Evolutionary conservation across 2,888 invertebrate species (phyloP), one percentile per base, ranked within the genome.

Genomic region (Scaptomyza caliginosa): DNA sequence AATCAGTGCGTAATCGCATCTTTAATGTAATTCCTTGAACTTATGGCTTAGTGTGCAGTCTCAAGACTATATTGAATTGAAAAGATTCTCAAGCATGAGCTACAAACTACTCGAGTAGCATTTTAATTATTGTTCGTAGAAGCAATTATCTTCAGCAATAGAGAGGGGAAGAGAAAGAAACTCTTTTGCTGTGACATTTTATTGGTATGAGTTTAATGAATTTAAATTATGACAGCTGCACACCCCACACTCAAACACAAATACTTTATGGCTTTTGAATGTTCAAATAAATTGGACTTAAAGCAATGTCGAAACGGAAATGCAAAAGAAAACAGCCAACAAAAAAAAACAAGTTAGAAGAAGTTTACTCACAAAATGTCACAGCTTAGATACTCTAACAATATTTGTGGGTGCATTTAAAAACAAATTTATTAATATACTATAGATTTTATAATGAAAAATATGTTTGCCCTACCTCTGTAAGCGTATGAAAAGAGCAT

Each of bases 171-270:
- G 16, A 8, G 8, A 66, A 16, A 57, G 55, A 65, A 34, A 42
- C 23, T 16, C 21, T 32, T 38, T 56, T 60, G 43, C 36, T 70
- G 51, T 65, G 69, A 83, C 83, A 83, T 58, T 76, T 79, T 63
- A 72, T 50, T 67, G 63, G 66, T 50, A 65, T 64, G 49, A 67
- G 63, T 80, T 73, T 80, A 85, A 83, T 82, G 86, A 83, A 82
- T 82, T 85, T 82, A 73, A 84, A 82, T 79, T 85, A 82, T 82
- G 86, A 80, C 82, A 83, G 73, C 73, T 77, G 75, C 16, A 16
- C 16, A 8, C 69, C 45, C 30, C 39, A 28, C 38, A 21, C 34
- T 16, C 34, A 46, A 54, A 68, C 58, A 68, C 73, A 83, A 74
- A 78, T 70, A 77, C 67, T 81, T 83, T 81, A 83, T 78, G 84